Evolutionary conservation across 1,140 invertebrate genomes (phyloP).

Genomic region (Contarinia nasturtii): DNA sequence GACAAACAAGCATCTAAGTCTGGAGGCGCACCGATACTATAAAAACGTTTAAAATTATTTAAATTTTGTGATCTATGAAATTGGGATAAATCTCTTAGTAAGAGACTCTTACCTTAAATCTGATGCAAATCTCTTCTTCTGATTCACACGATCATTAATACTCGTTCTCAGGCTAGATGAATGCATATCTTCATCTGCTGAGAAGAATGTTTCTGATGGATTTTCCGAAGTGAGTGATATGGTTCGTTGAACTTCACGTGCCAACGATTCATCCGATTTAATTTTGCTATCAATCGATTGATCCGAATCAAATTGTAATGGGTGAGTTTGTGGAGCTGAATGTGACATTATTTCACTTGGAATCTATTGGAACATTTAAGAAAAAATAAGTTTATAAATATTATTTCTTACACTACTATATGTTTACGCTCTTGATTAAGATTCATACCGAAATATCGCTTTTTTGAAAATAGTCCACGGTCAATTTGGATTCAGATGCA

Average conservation of each 20-base stretch:
- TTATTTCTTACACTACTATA: no score
- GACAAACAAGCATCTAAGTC: slow-evolving; percentile 23
- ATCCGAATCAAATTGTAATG: slow-evolving; percentile 21
- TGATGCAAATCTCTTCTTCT: slow-evolving; percentile 31
- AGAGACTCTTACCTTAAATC: slow-evolving; percentile 24
- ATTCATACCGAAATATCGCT: background rate
- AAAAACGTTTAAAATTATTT: slow-evolving; percentile 11
- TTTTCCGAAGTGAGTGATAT: slow-evolving; percentile 75
- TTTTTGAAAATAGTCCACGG: slow-evolving; percentile 29
- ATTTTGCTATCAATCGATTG: background rate
- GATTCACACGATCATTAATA: slow-evolving; percentile 22
- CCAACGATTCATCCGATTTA: slow-evolving; percentile 3
- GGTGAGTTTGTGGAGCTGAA: slow-evolving; percentile 24
- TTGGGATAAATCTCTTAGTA: no score
- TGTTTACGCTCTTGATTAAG: background rate
- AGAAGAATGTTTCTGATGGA: slow-evolving; percentile 78
- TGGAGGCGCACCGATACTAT: slow-evolving; percentile 14
- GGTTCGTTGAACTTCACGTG: slow-evolving; percentile 43
- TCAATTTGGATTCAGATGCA: slow-evolving; percentile 62
- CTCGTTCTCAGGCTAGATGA: slow-evolving; percentile 37
- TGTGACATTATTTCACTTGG: slow-evolving; percentile 27
- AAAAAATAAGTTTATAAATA: no score
- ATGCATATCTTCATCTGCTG: slow-evolving; percentile 67
- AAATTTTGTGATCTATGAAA: no score
- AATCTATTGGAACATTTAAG: slow-evolving; percentile 10